Evolutionary conservation across 2,888 invertebrate species (phyloP).

Genomic region (Stenolophus ochropezus): DNA sequence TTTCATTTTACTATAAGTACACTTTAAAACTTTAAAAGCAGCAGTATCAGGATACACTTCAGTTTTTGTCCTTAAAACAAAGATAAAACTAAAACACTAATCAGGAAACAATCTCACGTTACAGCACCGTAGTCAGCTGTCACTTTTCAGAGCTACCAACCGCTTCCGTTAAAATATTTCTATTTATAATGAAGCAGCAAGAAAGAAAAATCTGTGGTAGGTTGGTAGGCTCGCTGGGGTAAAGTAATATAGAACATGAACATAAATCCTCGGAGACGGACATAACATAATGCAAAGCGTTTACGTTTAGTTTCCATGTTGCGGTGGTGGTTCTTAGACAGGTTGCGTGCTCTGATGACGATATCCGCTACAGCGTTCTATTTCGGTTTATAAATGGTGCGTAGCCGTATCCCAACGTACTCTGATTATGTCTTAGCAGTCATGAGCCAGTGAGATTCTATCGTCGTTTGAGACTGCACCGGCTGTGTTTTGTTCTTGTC

Average conservation of each 20-base stretch:
- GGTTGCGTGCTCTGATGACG: conserved; percentile 30
- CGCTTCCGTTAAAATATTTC: neutral
- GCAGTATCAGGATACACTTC: too few relatives aligned
- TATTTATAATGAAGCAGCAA: neutral
- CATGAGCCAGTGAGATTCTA: conserved; percentile 48
- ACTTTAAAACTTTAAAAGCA: too few relatives aligned
- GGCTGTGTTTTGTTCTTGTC: neutral
- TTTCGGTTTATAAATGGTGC: conserved; percentile 50
- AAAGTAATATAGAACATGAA: conserved; percentile 27
- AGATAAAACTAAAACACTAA: too few relatives aligned
- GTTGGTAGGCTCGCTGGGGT: neutral
- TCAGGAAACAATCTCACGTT: too few relatives aligned
- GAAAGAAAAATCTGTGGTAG: conserved; percentile 5
- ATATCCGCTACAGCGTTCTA: conserved; percentile 36
- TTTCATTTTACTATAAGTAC: too few relatives aligned
- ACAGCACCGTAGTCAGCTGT: too few relatives aligned
- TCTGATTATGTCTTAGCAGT: conserved; percentile 6
- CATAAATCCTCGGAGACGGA: conserved; percentile 32
- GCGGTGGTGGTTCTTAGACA: conserved; percentile 25
- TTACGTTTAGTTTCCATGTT: conserved; percentile 39
- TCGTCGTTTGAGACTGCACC: conserved; percentile 24
- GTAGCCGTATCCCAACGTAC: conserved; percentile 23
- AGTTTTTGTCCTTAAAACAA: too few relatives aligned
- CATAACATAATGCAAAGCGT: conserved; percentile 16
- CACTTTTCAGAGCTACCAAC: too few relatives aligned